Conservation (phyloP, 2,797 vertebrate species). For the Molossus alvarezi region DNA sequence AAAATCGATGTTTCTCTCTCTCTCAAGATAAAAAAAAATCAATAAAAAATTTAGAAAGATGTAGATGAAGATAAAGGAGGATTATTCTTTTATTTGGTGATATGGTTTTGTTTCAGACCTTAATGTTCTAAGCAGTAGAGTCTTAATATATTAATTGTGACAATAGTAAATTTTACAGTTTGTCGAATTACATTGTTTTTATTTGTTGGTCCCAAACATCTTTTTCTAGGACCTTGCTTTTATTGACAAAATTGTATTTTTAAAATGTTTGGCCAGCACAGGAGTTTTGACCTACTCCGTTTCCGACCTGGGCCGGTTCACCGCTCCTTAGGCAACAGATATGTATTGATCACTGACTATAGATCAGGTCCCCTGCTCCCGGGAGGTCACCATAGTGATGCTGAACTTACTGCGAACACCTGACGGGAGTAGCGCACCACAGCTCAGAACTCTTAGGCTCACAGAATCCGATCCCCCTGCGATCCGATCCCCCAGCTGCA, state of each 20-base stretch:
- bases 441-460: no score
- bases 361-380: neutral
- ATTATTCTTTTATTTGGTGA: slow-evolving; percentile 48
- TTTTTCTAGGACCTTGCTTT: neutral
- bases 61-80: neutral
- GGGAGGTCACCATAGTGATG: neutral
- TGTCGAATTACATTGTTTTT: neutral
- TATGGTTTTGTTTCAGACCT: neutral
- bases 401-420: no score
- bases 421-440: no score
- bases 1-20: neutral
- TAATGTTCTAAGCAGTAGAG: neutral
- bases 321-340: neutral
- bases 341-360: no score
- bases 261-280: neutral
- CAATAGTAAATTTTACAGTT: slow-evolving; percentile 36
- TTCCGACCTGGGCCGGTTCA: neutral
- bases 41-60: no score
- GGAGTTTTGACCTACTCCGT: neutral
- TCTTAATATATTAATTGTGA: neutral
- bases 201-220: neutral
- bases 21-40: neutral
- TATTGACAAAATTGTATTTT: neutral
- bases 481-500: no score
- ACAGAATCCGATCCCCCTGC: no score